phyloP scores from a whole-genome alignment of 2,888 invertebrate species.

The Drosophila lutescens region DNA sequence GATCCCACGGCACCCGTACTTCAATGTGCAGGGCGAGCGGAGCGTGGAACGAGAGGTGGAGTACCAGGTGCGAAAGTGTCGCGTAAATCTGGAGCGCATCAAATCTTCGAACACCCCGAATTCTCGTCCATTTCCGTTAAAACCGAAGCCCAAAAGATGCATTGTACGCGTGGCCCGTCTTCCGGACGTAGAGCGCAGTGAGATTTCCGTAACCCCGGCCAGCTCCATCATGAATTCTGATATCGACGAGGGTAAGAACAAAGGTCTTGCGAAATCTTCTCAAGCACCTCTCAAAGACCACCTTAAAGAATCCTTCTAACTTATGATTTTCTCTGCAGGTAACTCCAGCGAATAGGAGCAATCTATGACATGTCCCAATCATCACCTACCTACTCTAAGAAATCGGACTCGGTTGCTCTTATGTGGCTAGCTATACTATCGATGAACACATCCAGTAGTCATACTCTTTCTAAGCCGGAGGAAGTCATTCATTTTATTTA shows the following conservation, averaged over 20 bases:
- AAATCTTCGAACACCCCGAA: constrained; percentile 27
- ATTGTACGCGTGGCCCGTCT: constrained; percentile 74
- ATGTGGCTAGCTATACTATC: too few species aligned
- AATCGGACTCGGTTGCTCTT: background rate
- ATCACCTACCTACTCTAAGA: background rate
- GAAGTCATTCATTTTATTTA: background rate
- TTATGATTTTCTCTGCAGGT: constrained; percentile 1
- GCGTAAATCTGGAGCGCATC: constrained; percentile 67
- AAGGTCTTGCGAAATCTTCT: background rate
- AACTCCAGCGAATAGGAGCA: constrained; percentile 8
- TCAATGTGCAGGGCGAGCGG: constrained; percentile 43
- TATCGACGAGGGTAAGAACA: constrained; percentile 46
- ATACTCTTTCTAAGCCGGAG: background rate
- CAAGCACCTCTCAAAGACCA: background rate
- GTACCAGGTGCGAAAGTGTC: constrained; percentile 69
- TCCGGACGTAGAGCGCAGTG: constrained; percentile 66
- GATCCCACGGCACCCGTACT: constrained; percentile 65
- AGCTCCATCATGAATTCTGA: constrained; percentile 69
- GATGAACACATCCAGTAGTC: background rate
- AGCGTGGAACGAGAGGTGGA: constrained; percentile 49
- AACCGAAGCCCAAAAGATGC: constrained; percentile 60
- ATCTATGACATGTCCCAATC: too few species aligned
- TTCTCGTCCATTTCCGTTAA: constrained; percentile 36
- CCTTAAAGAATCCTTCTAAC: background rate
- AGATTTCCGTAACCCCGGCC: constrained; percentile 68